Conservation (phyloP, 2,888 invertebrate genomes). For the Gasteruption jaculator region DNA sequence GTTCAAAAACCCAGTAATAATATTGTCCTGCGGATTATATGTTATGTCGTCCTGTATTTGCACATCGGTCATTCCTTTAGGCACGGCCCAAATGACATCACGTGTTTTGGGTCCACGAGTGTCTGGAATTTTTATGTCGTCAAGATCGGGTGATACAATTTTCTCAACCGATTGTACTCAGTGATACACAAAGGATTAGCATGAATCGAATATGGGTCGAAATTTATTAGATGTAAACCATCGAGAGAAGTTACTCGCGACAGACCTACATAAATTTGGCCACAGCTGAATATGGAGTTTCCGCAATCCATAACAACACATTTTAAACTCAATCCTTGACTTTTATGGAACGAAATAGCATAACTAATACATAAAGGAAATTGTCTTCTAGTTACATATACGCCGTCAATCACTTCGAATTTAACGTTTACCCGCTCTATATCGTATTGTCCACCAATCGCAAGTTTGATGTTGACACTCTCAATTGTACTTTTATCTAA, state of each 20-base stretch:
- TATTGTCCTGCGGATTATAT: not conserved
- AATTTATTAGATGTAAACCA: conserved; percentile 28
- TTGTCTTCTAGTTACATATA: conserved; percentile 24
- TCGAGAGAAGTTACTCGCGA: conserved; percentile 24
- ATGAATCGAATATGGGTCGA: conserved; percentile 21
- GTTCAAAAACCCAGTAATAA: conserved; percentile 13
- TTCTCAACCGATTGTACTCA: conserved; percentile 23
- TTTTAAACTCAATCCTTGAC: conserved; percentile 27
- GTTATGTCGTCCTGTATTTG: conserved; percentile 7
- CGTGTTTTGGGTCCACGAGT: conserved; percentile 7
- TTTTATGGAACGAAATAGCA: conserved; percentile 30
- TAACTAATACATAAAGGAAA: conserved; percentile 29
- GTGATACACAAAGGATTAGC: conserved; percentile 18
- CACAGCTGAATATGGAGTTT: conserved; percentile 22
- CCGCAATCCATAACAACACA: conserved; percentile 26
- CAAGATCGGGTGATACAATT: conserved; percentile 17
- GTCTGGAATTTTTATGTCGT: conserved; percentile 6
- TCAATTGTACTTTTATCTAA: conserved; percentile 17
- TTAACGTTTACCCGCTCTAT: conserved; percentile 24
- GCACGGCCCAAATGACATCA: conserved; percentile 15
- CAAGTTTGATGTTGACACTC: conserved; percentile 21
- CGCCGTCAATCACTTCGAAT: conserved; percentile 26
- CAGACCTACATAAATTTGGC: conserved; percentile 29
- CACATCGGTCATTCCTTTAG: conserved; percentile 4
- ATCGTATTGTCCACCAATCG: conserved; percentile 17